Conservation (phyloP, 2,888 invertebrate genomes). For the Pachydiplax longipennis region DNA sequence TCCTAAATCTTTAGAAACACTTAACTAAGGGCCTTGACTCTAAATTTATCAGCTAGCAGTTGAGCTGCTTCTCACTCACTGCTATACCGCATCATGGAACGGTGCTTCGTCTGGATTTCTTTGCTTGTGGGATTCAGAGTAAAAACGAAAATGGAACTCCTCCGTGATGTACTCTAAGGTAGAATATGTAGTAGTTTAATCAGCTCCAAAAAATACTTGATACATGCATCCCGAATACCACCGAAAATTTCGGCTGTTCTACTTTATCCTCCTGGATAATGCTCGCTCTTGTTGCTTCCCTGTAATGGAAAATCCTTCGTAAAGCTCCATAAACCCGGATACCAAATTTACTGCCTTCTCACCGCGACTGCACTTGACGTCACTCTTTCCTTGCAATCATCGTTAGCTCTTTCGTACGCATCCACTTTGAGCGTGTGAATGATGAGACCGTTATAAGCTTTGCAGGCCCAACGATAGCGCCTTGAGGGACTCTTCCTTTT, state of each 20-base stretch:
- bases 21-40: no score
- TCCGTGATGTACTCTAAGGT: no score
- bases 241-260: background rate
- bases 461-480: background rate
- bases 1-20: no score
- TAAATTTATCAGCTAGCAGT: no score
- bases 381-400: background rate
- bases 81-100: no score
- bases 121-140: no score
- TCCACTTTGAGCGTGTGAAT: background rate
- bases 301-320: background rate
- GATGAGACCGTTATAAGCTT: slow-evolving; percentile 33
- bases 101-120: no score
- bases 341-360: background rate
- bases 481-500: background rate
- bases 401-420: background rate
- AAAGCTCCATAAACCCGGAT: background rate
- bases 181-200: no score
- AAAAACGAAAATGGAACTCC: no score
- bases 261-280: background rate
- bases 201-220: no score
- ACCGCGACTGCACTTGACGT: background rate
- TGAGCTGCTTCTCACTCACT: no score
- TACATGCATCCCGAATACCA: background rate
- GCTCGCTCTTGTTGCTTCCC: background rate